A percentile compares a stretch with the other conserved stretches of the same genome.
Conservation (phyloP, 2,888 invertebrate species). For the Hydrotaea diabolus region DNA sequence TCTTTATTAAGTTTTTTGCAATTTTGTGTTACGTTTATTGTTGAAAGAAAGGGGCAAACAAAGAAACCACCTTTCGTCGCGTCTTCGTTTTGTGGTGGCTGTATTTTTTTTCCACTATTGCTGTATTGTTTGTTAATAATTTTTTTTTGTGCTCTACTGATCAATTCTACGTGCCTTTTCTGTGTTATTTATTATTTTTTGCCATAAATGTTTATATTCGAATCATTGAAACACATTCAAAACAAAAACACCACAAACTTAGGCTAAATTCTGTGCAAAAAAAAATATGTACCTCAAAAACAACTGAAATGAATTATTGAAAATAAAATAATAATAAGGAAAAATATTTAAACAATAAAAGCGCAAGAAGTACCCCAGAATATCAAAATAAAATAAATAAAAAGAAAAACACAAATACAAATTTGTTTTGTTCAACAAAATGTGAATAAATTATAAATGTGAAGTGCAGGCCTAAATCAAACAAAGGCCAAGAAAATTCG, state of each 20-base stretch:
- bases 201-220: conserved; percentile 5
- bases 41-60: no score
- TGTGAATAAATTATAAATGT: no score
- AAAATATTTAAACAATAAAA: conserved; percentile 13
- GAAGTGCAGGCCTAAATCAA: no score
- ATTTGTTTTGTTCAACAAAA: no score
- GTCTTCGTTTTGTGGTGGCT: background rate
- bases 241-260: background rate
- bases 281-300: conserved; percentile 15
- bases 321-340: background rate
- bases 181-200: conserved; percentile 14
- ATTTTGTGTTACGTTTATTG: no score
- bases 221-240: background rate
- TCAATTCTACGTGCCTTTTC: conserved; percentile 2
- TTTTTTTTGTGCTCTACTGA: no score
- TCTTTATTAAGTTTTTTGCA: no score
- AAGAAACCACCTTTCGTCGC: no score
- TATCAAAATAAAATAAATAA: background rate
- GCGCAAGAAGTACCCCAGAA: no score
- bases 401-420: no score
- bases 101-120: background rate
- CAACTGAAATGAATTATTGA: background rate
- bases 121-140: background rate
- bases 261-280: background rate
- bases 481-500: no score